phyloP scores from a whole-genome alignment of 2,888 invertebrate species.

The Ennomos fuscantarius region DNA sequence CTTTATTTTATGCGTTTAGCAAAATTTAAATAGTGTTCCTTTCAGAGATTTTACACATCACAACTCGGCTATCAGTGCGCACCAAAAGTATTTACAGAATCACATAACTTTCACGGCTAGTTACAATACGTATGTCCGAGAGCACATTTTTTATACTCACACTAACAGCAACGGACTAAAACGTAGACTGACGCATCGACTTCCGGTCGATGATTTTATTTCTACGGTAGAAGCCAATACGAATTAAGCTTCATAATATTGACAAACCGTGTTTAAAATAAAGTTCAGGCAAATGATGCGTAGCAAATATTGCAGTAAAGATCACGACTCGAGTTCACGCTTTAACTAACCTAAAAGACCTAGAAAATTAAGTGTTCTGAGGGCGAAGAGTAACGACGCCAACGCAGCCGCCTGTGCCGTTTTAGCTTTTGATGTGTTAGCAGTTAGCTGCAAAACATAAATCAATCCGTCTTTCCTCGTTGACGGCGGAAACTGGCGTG shows the following conservation, averaged over 20 bases:
- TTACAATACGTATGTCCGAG: constrained; percentile 31
- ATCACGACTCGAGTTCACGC: constrained; percentile 1
- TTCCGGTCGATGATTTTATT: constrained; percentile 82
- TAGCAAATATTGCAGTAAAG: constrained; percentile 7
- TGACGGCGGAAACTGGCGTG: constrained; percentile 30
- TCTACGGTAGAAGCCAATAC: constrained; percentile 59
- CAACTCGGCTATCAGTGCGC: constrained; percentile 10
- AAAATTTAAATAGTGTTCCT: constrained; percentile 22
- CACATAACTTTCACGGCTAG: constrained; percentile 12
- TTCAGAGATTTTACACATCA: not conserved
- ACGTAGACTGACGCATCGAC: constrained; percentile 81
- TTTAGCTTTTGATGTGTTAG: constrained; percentile 34
- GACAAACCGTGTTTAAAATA: constrained; percentile 20
- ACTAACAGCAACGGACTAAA: constrained; percentile 76
- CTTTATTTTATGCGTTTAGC: constrained; percentile 37
- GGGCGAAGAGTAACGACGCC: constrained; percentile 17
- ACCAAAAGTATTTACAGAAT: constrained; percentile 23
- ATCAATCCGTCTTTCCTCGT: constrained; percentile 40
- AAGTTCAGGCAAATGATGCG: constrained; percentile 6
- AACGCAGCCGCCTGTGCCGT: constrained; percentile 21
- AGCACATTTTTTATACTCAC: constrained; percentile 60
- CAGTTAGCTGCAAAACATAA: constrained; percentile 35
- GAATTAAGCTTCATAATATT: constrained; percentile 42
- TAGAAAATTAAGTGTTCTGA: constrained; percentile 15
- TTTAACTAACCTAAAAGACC: constrained; percentile 6